These are phyloP conservation scores for Ericerus pela DNA, from an alignment of 1,140 invertebrate species.

Conservation along the genomic window DNA sequence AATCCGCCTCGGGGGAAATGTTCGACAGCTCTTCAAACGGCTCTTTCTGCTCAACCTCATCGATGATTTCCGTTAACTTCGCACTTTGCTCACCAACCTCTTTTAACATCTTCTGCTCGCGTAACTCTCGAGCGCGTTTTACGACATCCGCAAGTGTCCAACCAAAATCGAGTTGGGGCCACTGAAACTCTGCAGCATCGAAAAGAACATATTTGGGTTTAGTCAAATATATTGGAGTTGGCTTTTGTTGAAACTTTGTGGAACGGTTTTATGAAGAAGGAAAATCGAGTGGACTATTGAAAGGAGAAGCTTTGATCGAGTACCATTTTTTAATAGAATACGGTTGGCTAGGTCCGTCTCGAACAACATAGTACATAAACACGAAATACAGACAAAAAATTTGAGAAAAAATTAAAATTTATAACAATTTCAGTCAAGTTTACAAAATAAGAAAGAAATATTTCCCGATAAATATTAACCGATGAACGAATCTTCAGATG, in stretches of 20 bases:
- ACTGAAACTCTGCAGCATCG: constrained; percentile 49
- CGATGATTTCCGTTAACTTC: constrained; percentile 8
- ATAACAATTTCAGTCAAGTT: background rate
- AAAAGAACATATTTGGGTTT: too few species aligned
- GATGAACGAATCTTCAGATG: background rate
- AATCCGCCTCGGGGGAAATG: constrained; percentile 18
- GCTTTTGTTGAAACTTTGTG: too few species aligned
- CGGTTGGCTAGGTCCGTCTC: too few species aligned
- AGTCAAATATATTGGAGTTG: too few species aligned
- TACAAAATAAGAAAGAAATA: too few species aligned
- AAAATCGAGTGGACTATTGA: too few species aligned
- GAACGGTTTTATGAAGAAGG: too few species aligned
- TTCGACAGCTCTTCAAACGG: constrained; percentile 24
- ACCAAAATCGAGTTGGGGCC: constrained; percentile 79
- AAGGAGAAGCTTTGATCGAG: too few species aligned
- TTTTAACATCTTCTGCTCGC: constrained; percentile 25
- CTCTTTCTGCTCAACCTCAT: constrained; percentile 22
- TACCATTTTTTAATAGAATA: too few species aligned
- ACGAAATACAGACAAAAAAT: too few species aligned
- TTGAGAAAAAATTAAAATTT: background rate
- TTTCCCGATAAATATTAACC: background rate
- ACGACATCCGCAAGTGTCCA: constrained; percentile 78
- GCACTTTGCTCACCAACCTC: constrained; percentile 1
- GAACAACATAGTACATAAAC: too few species aligned
- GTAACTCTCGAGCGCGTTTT: constrained; percentile 43